A percentile compares a stretch with the other conserved stretches of the same genome.
These are phyloP conservation scores for Ageneiosus marmoratus DNA, from an alignment of 2,113 vertebrate genomes.

Conservation along the genomic window DNA sequence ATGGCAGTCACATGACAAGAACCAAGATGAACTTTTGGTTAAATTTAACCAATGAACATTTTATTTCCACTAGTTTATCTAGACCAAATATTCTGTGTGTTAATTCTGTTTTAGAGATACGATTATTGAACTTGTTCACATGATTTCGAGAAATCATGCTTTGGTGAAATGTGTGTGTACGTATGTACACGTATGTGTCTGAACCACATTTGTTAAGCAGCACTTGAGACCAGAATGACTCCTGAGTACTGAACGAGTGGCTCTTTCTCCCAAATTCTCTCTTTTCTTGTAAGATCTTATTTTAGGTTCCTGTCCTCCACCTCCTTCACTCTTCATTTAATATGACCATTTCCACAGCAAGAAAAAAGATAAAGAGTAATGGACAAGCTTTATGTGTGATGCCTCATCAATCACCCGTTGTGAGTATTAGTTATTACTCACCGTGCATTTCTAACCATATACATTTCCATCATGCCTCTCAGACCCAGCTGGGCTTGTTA, in stretches of 20 bases:
- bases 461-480: conserved; percentile 49
- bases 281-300: background rate
- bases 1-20: background rate
- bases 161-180: background rate
- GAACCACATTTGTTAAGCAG: background rate
- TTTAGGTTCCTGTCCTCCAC: background rate
- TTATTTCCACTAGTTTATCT: background rate
- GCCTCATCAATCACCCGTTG: conserved; percentile 82
- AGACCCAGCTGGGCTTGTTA: conserved; percentile 62
- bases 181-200: background rate
- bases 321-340: conserved; percentile 68
- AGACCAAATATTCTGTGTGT: background rate
- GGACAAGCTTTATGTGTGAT: conserved; percentile 63
- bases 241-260: background rate
- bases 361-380: conserved; percentile 80
- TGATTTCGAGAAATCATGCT: background rate
- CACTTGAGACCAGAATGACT: background rate
- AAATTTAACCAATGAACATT: background rate
- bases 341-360: conserved; percentile 59
- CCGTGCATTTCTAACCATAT: conserved; percentile 75
- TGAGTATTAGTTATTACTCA: conserved; percentile 83
- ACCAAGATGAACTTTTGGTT: background rate
- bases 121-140: background rate
- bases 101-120: background rate
- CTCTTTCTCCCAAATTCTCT: background rate